Conservation (phyloP, 1,140 invertebrate species). For the Cryptotermes secundus region DNA sequence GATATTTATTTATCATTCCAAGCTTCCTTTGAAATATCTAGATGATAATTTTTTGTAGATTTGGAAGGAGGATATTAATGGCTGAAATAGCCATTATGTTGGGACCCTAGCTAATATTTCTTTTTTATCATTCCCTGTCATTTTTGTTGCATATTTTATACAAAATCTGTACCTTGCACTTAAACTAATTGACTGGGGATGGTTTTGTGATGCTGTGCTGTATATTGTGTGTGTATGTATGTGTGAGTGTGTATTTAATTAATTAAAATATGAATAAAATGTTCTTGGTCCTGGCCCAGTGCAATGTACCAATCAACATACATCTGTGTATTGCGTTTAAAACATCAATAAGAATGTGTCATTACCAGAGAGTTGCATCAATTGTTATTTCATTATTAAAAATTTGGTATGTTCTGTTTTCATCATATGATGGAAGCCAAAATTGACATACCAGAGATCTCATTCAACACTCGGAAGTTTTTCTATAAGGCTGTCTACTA, state of each 20-base stretch:
- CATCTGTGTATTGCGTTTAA: neutral
- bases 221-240: neutral
- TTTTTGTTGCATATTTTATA: neutral
- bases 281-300: neutral
- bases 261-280: neutral
- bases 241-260: neutral
- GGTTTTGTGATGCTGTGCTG: neutral
- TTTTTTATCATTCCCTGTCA: neutral
- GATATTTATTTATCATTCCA: slow-evolving; percentile 2
- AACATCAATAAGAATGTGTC: too few relatives aligned
- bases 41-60: neutral
- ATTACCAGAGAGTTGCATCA: too few relatives aligned
- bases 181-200: neutral
- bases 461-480: too few relatives aligned
- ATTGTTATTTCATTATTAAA: too few relatives aligned
- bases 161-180: neutral
- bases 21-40: neutral
- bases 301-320: neutral
- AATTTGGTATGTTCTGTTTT: too few relatives aligned
- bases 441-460: too few relatives aligned
- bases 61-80: neutral
- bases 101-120: too few relatives aligned
- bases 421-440: too few relatives aligned
- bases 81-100: neutral
- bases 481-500: too few relatives aligned